Percentiles rank a stretch among this genome's conserved stretches.
Evolutionary conservation across 2,888 invertebrate species (phyloP).

Genomic region (Cerastis leucographa): DNA sequence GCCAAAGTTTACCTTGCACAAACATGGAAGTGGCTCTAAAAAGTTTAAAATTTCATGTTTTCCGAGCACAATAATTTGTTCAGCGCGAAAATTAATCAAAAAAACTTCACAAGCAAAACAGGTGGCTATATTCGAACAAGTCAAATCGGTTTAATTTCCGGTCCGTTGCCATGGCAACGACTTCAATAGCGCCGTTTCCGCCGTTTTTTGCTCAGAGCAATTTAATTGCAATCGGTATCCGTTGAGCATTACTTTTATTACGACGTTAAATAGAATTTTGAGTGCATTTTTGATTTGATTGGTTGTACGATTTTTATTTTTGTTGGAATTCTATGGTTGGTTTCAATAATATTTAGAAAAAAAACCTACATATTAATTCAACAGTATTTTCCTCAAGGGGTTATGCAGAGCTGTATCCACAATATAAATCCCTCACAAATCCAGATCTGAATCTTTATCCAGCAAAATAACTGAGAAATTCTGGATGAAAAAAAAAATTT

Average conservation of each 20-base stretch:
- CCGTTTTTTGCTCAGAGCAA: constrained; percentile 64
- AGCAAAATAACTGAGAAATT: neutral
- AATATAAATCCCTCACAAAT: neutral
- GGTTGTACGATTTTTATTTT: constrained; percentile 7
- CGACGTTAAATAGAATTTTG: constrained; percentile 37
- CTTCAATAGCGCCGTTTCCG: constrained; percentile 64
- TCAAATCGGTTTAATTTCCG: constrained; percentile 77
- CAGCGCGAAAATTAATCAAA: constrained; percentile 54
- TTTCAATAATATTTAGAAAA: neutral
- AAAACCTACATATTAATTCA: too few relatives aligned
- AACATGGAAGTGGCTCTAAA: constrained; percentile 8
- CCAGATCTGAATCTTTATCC: too few relatives aligned
- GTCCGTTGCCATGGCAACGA: constrained; percentile 69
- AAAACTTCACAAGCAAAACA: constrained; percentile 63
- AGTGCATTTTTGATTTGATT: constrained; percentile 15
- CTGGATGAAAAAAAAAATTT: neutral
- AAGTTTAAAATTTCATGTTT: constrained; percentile 30
- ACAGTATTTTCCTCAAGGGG: too few relatives aligned
- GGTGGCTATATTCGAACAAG: constrained; percentile 68
- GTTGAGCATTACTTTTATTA: constrained; percentile 58
- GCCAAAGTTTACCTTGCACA: neutral
- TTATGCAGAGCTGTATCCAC: neutral
- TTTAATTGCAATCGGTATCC: constrained; percentile 68
- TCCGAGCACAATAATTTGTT: constrained; percentile 48
- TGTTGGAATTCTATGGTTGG: neutral